These are phyloP conservation scores for Tridacna gigas DNA, from an alignment of 2,888 invertebrate species.

Conservation along the genomic window DNA sequence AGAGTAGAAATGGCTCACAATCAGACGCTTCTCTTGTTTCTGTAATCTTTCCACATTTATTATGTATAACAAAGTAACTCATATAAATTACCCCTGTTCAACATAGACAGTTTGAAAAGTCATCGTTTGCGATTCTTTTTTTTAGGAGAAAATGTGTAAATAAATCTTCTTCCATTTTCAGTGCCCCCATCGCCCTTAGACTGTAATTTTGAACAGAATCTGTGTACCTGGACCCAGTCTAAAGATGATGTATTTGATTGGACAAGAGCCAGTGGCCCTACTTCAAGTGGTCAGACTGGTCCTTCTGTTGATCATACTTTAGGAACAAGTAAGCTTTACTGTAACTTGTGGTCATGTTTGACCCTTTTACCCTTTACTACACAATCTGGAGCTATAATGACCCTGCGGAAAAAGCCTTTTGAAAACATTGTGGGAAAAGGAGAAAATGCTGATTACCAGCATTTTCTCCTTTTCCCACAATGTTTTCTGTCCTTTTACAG, in stretches of 20 bases:
- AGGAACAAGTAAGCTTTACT: conserved; percentile 72
- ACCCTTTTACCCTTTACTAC: not conserved
- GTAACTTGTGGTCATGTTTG: not conserved
- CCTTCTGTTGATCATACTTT: conserved; percentile 78
- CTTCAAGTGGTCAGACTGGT: conserved; percentile 70
- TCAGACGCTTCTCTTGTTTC: not conserved
- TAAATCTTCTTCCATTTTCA: conserved; percentile 18
- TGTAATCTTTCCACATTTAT: not conserved
- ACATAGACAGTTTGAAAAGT: not conserved
- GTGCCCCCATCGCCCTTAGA: conserved; percentile 68
- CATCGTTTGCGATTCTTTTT: not conserved
- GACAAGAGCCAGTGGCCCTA: conserved; percentile 72
- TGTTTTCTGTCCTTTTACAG: too few relatives aligned
- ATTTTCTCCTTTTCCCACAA: too few relatives aligned
- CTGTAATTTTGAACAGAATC: conserved; percentile 76
- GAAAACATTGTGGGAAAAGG: conserved; percentile 10
- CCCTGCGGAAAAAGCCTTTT: not conserved
- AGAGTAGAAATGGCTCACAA: not conserved
- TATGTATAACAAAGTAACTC: not conserved
- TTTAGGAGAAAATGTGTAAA: not conserved
- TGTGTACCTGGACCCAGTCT: conserved; percentile 77
- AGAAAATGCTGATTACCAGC: not conserved
- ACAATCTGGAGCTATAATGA: not conserved
- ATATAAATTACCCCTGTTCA: not conserved
- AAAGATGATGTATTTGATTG: conserved; percentile 79